Evolutionary conservation across 2,888 invertebrate genomes (phyloP).

Genomic region (Drosophila recens): DNA sequence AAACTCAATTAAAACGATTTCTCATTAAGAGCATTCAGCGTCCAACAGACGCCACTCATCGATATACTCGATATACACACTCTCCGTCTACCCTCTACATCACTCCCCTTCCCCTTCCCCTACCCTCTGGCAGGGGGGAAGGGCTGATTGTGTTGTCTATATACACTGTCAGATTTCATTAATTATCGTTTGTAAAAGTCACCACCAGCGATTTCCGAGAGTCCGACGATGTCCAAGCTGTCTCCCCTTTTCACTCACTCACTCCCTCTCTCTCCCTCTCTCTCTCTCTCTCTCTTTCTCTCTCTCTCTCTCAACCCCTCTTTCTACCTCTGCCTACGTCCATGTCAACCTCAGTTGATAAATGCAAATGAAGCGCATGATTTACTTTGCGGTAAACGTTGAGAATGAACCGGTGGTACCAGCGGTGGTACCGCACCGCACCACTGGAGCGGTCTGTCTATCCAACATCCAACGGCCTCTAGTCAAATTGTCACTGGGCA

Average conservation of each 20-base stretch:
- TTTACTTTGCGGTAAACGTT: slow-evolving; percentile 45
- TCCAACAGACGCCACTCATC: slow-evolving; percentile 63
- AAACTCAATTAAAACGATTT: slow-evolving; percentile 82
- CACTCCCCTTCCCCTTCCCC: neutral
- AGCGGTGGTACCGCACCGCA: neutral
- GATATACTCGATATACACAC: slow-evolving; percentile 58
- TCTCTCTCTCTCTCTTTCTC: neutral
- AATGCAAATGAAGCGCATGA: slow-evolving; percentile 63
- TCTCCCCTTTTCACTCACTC: neutral
- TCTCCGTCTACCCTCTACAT: neutral
- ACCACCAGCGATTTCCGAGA: slow-evolving; percentile 55
- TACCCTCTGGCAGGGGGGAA: neutral
- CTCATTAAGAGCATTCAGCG: slow-evolving; percentile 75
- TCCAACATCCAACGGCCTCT: too few relatives aligned
- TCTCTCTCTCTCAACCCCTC: slow-evolving; percentile 1
- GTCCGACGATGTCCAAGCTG: neutral
- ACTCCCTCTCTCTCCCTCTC: neutral
- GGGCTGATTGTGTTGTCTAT: slow-evolving; percentile 20
- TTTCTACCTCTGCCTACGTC: neutral
- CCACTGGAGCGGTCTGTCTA: neutral
- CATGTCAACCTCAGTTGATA: slow-evolving; percentile 37
- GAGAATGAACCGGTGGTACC: neutral
- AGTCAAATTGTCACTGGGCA: slow-evolving; percentile 12
- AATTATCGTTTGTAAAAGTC: slow-evolving; percentile 80
- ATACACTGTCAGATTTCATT: slow-evolving; percentile 79